Conservation (phyloP, 1,140 invertebrate species). For the Drosophila rhopaloa region DNA sequence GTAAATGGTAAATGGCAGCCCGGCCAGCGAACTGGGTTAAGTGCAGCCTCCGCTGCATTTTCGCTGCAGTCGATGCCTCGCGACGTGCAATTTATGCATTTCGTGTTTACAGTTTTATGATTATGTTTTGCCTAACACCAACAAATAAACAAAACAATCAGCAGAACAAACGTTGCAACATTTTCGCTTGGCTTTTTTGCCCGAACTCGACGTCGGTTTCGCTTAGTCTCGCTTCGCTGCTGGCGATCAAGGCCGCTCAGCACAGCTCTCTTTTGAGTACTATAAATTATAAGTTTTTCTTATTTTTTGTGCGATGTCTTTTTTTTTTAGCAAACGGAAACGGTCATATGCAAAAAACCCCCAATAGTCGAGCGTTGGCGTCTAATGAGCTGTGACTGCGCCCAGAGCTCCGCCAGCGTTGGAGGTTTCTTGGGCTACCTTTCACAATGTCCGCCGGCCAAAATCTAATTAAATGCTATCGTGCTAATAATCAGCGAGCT, state of each 20-base stretch:
- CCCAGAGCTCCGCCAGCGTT: conserved; percentile 16
- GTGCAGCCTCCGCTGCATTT: conserved; percentile 38
- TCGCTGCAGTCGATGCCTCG: conserved; percentile 30
- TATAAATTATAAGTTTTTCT: conserved; percentile 66
- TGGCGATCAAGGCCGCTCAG: conserved; percentile 62
- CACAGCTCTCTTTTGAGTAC: conserved; percentile 37
- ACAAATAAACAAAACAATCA: conserved; percentile 78
- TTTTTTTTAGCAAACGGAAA: conserved; percentile 45
- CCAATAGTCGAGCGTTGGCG: conserved; percentile 35
- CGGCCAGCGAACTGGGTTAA: conserved; percentile 63
- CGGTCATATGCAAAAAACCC: conserved; percentile 58
- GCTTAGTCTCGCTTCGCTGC: conserved; percentile 29
- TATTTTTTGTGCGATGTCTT: conserved; percentile 12
- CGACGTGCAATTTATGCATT: conserved; percentile 70
- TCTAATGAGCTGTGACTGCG: conserved; percentile 57
- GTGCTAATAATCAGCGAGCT: conserved; percentile 68
- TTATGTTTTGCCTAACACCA: conserved; percentile 61
- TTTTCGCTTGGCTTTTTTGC: conserved; percentile 23
- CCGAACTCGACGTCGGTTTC: neutral
- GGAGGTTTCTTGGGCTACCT: conserved; percentile 27
- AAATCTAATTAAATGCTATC: conserved; percentile 80
- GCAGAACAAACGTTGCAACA: conserved; percentile 76
- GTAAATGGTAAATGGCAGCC: conserved; percentile 43
- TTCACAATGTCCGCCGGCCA: conserved; percentile 54
- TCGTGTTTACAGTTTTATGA: conserved; percentile 79